Evolutionary conservation across 2,888 invertebrate genomes (phyloP).

Genomic region (Tridacna gigas): DNA sequence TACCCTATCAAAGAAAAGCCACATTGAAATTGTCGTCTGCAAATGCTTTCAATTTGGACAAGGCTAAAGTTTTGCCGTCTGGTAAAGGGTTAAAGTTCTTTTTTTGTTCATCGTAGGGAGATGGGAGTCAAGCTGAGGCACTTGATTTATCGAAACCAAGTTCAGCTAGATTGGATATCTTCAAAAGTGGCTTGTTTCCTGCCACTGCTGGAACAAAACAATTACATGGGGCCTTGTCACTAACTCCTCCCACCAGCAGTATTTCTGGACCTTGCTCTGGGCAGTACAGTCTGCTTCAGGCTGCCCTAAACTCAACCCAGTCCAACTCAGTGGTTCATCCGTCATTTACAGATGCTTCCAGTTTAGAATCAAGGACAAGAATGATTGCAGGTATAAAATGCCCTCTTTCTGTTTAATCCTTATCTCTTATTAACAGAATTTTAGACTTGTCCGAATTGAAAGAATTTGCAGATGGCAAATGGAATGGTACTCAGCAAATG

Average conservation of each 20-base stretch:
- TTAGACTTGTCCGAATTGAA: too few species aligned
- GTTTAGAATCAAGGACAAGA: constrained; percentile 37
- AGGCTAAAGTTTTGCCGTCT: too few species aligned
- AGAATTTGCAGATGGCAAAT: too few species aligned
- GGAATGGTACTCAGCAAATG: too few species aligned
- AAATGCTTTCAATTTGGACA: too few species aligned
- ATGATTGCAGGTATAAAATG: constrained; percentile 25
- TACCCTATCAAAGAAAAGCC: too few species aligned
- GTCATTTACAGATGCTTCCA: constrained; percentile 25
- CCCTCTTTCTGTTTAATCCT: not conserved
- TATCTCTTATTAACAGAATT: too few species aligned
- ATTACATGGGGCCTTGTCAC: constrained; percentile 25
- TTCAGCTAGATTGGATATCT: constrained; percentile 7
- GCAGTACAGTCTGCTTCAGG: constrained; percentile 60
- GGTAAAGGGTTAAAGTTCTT: too few species aligned
- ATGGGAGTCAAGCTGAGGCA: constrained; percentile 34
- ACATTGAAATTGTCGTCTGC: too few species aligned
- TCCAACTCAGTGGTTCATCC: constrained; percentile 51
- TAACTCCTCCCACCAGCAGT: constrained; percentile 30
- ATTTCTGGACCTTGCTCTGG: constrained; percentile 36
- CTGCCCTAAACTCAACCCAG: constrained; percentile 58
- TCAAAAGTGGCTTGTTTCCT: not conserved
- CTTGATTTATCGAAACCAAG: constrained; percentile 60
- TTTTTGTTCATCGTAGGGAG: not conserved
- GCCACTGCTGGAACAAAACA: constrained; percentile 28